phyloP scores from a whole-genome alignment of 2,888 invertebrate genomes.

The Eupsilia transversa region DNA sequence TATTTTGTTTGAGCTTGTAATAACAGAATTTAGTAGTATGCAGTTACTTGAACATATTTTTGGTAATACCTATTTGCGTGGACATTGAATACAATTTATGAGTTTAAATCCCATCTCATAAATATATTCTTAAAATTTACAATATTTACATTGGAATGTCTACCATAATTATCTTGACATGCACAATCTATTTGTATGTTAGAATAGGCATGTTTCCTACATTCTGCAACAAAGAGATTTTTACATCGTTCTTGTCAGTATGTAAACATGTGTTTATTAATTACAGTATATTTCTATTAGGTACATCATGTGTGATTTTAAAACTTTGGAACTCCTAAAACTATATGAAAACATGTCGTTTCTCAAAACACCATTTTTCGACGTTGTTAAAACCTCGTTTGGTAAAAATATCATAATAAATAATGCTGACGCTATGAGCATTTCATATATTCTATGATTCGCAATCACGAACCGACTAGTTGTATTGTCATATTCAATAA shows the following conservation, averaged over 20 bases:
- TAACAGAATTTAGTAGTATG: background rate
- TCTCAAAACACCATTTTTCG: constrained; percentile 8
- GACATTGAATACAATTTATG: background rate
- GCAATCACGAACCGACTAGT: constrained; percentile 40
- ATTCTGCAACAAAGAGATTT: constrained; percentile 1
- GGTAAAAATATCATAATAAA: constrained; percentile 43
- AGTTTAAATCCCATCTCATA: background rate
- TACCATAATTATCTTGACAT: constrained; percentile 32
- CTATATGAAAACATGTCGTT: background rate
- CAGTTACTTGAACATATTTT: constrained; percentile 21
- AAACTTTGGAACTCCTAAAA: constrained; percentile 29
- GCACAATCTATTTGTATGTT: constrained; percentile 22
- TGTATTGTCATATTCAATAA: constrained; percentile 48
- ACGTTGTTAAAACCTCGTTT: constrained; percentile 3
- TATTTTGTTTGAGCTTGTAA: constrained; percentile 21
- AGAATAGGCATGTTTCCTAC: background rate
- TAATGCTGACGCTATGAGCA: constrained; percentile 22
- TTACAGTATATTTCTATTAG: constrained; percentile 23
- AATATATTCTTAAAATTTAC: constrained; percentile 7
- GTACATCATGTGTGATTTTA: constrained; percentile 34
- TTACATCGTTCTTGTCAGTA: constrained; percentile 13
- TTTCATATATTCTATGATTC: constrained; percentile 16
- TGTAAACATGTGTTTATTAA: background rate
- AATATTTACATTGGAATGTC: constrained; percentile 61
- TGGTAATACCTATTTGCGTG: constrained; percentile 27